phyloP scores from a whole-genome alignment of 2,888 invertebrate species.

The Ptychoptera albimana region DNA sequence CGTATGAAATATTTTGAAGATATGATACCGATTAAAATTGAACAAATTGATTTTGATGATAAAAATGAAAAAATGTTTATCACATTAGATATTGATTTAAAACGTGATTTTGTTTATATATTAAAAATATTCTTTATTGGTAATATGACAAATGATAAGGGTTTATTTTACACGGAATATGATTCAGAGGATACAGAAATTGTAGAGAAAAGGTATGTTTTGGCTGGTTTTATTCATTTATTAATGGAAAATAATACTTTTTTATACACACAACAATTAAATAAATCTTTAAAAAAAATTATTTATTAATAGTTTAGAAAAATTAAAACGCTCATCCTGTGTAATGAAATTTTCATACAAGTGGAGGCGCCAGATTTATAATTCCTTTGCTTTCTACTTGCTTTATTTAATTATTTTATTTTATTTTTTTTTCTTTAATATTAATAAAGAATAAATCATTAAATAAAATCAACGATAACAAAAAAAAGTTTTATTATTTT shows the following conservation, averaged over 20 bases:
- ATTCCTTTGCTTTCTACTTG: too few relatives aligned
- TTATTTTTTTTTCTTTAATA: too few relatives aligned
- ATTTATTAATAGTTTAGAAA: background rate
- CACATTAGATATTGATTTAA: constrained; percentile 5
- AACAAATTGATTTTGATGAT: constrained; percentile 5
- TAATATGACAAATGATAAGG: constrained; percentile 7
- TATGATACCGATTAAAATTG: background rate
- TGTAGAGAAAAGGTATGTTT: background rate
- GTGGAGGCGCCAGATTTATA: too few relatives aligned
- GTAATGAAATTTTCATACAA: too few relatives aligned
- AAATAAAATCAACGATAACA: too few relatives aligned
- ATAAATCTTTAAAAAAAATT: too few relatives aligned
- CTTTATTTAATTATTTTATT: too few relatives aligned
- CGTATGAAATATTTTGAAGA: background rate
- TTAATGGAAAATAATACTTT: background rate
- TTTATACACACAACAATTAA: too few relatives aligned
- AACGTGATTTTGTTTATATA: constrained; percentile 5
- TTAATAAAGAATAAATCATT: too few relatives aligned
- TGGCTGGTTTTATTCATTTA: background rate
- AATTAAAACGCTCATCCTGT: background rate
- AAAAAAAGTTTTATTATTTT: too few relatives aligned
- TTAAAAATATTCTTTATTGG: constrained; percentile 6
- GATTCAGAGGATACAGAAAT: background rate
- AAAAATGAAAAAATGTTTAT: constrained; percentile 6
- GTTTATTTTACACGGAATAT: constrained; percentile 6